Conservation (phyloP, 2,888 invertebrate genomes). For the Incurvaria masculella region DNA sequence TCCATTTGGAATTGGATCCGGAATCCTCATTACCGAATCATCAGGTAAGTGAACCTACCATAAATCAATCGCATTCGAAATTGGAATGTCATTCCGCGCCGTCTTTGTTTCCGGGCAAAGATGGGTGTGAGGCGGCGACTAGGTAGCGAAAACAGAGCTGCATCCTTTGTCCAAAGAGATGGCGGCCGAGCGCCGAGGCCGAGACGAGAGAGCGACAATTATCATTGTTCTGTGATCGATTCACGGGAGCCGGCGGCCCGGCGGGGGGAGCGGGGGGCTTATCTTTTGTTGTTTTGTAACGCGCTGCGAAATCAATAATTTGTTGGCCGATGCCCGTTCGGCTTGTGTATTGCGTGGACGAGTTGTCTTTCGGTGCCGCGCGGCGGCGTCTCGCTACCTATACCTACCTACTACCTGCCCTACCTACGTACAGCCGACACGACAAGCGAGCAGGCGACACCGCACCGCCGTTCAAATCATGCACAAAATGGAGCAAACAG, state of each 20-base stretch:
- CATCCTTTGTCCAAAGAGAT: not conserved
- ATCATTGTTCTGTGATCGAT: conserved; percentile 45
- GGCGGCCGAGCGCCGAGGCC: not conserved
- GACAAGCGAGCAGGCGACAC: no score
- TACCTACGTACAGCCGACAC: no score
- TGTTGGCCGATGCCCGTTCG: conserved; percentile 26
- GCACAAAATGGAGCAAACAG: no score
- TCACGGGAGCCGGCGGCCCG: conserved; percentile 37
- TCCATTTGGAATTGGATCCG: not conserved
- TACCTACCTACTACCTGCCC: no score
- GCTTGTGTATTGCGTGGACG: not conserved
- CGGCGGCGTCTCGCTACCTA: no score
- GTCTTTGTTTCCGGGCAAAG: not conserved
- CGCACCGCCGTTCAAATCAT: no score
- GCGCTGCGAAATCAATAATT: conserved; percentile 50
- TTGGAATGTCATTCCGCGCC: no score
- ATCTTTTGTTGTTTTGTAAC: conserved; percentile 56
- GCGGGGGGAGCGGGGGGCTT: conserved; percentile 31
- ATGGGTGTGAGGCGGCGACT: not conserved
- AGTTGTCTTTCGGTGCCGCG: no score
- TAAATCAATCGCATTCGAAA: no score
- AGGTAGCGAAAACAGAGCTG: not conserved
- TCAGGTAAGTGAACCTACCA: no score
- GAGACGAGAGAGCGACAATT: conserved; percentile 46
- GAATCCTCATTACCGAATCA: no score